A percentile compares a stretch with the other conserved stretches of the same genome.
These are phyloP conservation scores for Terebella lapidaria DNA, from an alignment of 2,888 invertebrate species.

Conservation along the genomic window DNA sequence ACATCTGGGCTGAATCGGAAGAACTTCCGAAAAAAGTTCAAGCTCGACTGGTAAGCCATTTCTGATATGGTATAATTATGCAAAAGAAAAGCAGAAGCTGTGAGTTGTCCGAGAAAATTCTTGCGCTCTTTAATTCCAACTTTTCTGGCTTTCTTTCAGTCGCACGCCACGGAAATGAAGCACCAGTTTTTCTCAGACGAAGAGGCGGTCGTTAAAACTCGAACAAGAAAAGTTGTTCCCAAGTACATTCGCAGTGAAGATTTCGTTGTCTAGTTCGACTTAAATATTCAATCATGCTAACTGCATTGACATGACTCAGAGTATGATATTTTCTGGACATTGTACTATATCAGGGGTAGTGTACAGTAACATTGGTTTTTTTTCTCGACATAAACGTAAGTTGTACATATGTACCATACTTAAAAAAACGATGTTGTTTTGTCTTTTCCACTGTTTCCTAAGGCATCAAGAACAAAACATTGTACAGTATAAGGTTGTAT, in stretches of 20 bases:
- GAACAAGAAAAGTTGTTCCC: constrained; percentile 14
- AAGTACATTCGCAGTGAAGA: constrained; percentile 15
- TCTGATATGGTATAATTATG: background rate
- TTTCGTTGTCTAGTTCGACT: constrained; percentile 5
- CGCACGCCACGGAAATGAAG: constrained; percentile 46
- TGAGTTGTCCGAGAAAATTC: background rate
- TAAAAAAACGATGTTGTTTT: too few relatives aligned
- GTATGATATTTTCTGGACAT: too few relatives aligned
- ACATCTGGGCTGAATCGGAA: constrained; percentile 59
- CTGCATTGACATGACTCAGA: too few relatives aligned
- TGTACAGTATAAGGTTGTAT: too few relatives aligned
- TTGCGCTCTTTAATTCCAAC: background rate
- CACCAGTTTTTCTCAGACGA: constrained; percentile 32
- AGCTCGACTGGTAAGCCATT: constrained; percentile 45
- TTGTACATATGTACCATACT: too few relatives aligned
- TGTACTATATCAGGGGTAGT: too few relatives aligned
- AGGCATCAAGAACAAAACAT: too few relatives aligned
- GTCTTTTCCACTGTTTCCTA: too few relatives aligned
- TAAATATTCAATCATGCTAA: too few relatives aligned
- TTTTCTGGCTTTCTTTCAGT: constrained; percentile 32
- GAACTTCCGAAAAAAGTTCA: constrained; percentile 60
- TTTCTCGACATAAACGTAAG: too few relatives aligned
- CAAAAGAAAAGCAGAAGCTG: background rate
- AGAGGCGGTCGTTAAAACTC: background rate
- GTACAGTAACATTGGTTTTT: too few relatives aligned